Evolutionary conservation across 2,797 vertebrate species (phyloP).

Genomic region (Sebastolobus alascanus): DNA sequence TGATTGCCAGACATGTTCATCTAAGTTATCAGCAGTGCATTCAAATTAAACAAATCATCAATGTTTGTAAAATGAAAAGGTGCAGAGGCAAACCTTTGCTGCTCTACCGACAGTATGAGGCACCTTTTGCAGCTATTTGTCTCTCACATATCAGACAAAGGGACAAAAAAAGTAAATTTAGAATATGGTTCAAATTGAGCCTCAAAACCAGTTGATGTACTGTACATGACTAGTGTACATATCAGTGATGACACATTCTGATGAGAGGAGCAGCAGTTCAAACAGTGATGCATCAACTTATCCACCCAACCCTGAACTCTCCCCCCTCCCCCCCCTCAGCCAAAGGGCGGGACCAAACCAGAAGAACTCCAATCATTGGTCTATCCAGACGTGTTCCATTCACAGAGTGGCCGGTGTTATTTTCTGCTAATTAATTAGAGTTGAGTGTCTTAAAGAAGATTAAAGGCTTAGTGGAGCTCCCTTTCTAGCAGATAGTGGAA

Average conservation of each 20-base stretch:
- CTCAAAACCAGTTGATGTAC: background rate
- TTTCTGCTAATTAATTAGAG: constrained; percentile 64
- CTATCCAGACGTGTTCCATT: constrained; percentile 39
- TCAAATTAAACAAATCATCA: background rate
- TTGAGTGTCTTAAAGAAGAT: constrained; percentile 62
- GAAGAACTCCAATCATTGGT: constrained; percentile 1
- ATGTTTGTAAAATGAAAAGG: too few relatives aligned
- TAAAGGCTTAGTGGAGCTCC: constrained; percentile 62
- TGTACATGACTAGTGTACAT: background rate
- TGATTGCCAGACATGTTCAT: background rate
- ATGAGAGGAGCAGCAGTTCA: background rate
- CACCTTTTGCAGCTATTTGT: background rate
- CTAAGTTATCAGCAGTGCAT: background rate
- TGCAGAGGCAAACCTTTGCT: too few relatives aligned
- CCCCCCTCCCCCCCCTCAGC: too few relatives aligned
- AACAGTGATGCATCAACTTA: background rate
- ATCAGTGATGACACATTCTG: background rate
- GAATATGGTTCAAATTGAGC: background rate
- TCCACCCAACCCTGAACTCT: background rate
- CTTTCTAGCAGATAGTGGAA: constrained; percentile 36
- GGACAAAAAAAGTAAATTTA: background rate
- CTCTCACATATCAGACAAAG: background rate
- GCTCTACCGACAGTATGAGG: too few relatives aligned
- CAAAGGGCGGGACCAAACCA: background rate
- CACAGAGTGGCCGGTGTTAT: constrained; percentile 25